A percentile compares a stretch with the other conserved stretches of the same genome.
Evolutionary conservation across 2,888 invertebrate genomes (phyloP).

Genomic region (Synanthedon andrenaeformis): DNA sequence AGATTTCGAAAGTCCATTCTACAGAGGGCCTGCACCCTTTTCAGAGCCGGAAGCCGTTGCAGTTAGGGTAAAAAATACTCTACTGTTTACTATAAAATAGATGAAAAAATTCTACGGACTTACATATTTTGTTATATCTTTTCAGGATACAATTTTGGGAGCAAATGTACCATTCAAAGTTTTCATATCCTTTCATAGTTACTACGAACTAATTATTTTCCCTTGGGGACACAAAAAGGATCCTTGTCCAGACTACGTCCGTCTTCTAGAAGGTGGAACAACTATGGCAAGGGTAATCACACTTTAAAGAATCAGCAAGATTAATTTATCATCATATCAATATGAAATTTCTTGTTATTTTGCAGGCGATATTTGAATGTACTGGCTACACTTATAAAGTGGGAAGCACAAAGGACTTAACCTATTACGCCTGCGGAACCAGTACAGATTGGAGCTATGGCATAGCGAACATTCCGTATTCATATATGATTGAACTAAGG

Average conservation of each 20-base stretch:
- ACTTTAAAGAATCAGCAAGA: background rate
- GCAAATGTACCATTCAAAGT: slow-evolving; percentile 45
- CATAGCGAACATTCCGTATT: slow-evolving; percentile 54
- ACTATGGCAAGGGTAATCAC: slow-evolving; percentile 51
- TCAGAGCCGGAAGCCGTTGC: slow-evolving; percentile 89
- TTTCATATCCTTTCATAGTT: slow-evolving; percentile 59
- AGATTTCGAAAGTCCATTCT: slow-evolving; percentile 83
- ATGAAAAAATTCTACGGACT: too few relatives aligned
- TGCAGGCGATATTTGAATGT: slow-evolving; percentile 49
- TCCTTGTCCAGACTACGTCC: slow-evolving; percentile 49
- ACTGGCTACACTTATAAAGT: slow-evolving; percentile 52
- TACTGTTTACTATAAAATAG: background rate
- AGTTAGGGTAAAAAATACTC: slow-evolving; percentile 38
- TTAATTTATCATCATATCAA: background rate
- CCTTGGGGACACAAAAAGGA: slow-evolving; percentile 55
- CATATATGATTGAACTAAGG: slow-evolving; percentile 55
- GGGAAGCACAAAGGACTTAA: slow-evolving; percentile 54
- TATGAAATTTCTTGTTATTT: background rate
- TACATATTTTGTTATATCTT: slow-evolving; percentile 1
- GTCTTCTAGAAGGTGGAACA: slow-evolving; percentile 44
- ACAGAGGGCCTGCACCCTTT: slow-evolving; percentile 81
- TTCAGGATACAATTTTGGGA: slow-evolving; percentile 49
- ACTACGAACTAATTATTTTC: slow-evolving; percentile 56
- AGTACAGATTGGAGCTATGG: slow-evolving; percentile 60
- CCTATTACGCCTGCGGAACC: slow-evolving; percentile 55